phyloP scores from a whole-genome alignment of 2,888 invertebrate species.

The Trilocha varians region DNA sequence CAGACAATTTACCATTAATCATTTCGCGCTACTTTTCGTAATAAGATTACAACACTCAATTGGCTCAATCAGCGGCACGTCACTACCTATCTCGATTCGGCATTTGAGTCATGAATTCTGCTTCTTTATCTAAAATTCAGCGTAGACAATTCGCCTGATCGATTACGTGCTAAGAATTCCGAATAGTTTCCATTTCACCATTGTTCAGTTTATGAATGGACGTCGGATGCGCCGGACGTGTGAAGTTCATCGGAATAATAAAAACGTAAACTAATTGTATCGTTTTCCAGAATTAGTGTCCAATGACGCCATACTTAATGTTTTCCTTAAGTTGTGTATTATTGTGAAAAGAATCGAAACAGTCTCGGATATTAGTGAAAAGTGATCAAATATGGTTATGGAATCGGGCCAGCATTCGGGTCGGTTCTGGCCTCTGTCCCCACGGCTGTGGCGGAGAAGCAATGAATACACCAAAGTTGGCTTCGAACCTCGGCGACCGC shows the following conservation, averaged over 20 bases:
- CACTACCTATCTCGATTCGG: background rate
- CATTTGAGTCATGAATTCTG: constrained; percentile 29
- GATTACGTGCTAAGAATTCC: constrained; percentile 18
- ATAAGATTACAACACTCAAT: background rate
- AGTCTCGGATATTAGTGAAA: constrained; percentile 27
- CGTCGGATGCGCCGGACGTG: constrained; percentile 33
- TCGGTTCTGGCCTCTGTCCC: constrained; percentile 64
- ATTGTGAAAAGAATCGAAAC: constrained; percentile 26
- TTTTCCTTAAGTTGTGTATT: background rate
- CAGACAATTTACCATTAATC: background rate
- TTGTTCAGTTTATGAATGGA: constrained; percentile 34
- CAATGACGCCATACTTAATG: background rate
- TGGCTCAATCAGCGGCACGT: background rate
- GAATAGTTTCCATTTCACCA: constrained; percentile 31
- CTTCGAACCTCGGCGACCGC: constrained; percentile 60
- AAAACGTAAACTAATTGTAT: background rate
- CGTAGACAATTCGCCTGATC: constrained; percentile 31
- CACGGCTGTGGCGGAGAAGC: constrained; percentile 61
- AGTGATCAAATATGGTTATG: constrained; percentile 54
- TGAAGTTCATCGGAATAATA: constrained; percentile 9
- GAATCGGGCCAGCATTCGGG: constrained; percentile 54
- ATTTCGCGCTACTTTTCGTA: background rate
- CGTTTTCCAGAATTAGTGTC: background rate
- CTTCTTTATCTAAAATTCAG: constrained; percentile 36
- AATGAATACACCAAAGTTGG: constrained; percentile 64